Evolutionary conservation across 1,140 invertebrate species (phyloP).

Genomic region (Brachionus asplanchnoidis): DNA sequence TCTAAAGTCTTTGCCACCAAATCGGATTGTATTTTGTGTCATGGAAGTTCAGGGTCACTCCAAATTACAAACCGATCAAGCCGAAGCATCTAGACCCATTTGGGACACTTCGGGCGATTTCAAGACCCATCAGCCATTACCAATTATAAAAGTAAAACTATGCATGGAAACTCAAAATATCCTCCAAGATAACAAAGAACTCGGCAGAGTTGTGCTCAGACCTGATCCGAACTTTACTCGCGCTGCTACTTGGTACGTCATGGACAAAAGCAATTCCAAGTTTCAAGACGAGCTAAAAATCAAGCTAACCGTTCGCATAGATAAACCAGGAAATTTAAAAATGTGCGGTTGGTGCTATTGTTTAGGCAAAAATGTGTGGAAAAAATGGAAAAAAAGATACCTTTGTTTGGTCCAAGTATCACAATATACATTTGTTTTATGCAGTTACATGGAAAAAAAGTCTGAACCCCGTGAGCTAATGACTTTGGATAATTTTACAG

Average conservation of each 20-base stretch:
- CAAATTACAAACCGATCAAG: slow-evolving; percentile 97
- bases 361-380: slow-evolving; percentile 94
- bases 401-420: slow-evolving; percentile 93
- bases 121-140: slow-evolving; percentile 89
- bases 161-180: slow-evolving; percentile 96
- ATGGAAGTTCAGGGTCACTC: slow-evolving; percentile 97
- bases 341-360: slow-evolving; percentile 90
- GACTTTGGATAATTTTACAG: slow-evolving; percentile 96
- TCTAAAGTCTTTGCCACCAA: slow-evolving; percentile 87
- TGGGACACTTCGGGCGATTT: slow-evolving; percentile 85
- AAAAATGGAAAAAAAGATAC: slow-evolving; percentile 98
- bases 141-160: slow-evolving; percentile 88
- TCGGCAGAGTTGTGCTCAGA: slow-evolving; percentile 79
- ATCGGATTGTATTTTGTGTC: slow-evolving; percentile 97
- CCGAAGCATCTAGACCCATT: slow-evolving; percentile 89
- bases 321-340: slow-evolving; percentile 98
- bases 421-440: slow-evolving; percentile 99
- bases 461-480: slow-evolving; percentile 98
- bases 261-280: slow-evolving; percentile 78
- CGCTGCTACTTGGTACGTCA: slow-evolving; percentile 92
- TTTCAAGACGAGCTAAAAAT: slow-evolving; percentile 87
- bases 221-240: slow-evolving; percentile 86
- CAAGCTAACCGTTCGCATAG: slow-evolving; percentile 94
- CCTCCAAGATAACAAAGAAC: slow-evolving; percentile 94
- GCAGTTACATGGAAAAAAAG: slow-evolving; percentile 98